Evolutionary conservation across 64 coral and sea anemone genomes (phyloP).

Genomic region (Astreopora myriophthalma): DNA sequence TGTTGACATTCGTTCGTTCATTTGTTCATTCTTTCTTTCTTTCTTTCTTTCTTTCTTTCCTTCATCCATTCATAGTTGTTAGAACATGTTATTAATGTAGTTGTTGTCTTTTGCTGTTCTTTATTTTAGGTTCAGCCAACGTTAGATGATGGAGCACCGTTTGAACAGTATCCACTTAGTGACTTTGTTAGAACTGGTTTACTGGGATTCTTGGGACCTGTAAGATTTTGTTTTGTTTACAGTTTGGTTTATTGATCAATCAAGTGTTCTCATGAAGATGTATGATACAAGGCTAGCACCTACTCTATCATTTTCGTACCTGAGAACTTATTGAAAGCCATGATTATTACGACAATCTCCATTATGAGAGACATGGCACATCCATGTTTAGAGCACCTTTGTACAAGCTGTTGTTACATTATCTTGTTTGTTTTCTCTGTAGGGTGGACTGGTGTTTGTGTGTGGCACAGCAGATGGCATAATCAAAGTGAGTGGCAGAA

Average conservation of each 20-base stretch:
- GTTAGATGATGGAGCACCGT: slow-evolving; percentile 84
- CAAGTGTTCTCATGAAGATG: too few relatives aligned
- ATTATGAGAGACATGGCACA: too few relatives aligned
- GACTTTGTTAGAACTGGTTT: slow-evolving; percentile 96
- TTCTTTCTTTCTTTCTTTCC: background rate
- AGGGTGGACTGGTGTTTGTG: slow-evolving; percentile 98
- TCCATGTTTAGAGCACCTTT: too few relatives aligned
- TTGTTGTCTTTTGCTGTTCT: background rate
- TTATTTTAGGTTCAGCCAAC: slow-evolving; percentile 86
- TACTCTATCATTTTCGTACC: too few relatives aligned
- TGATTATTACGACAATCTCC: too few relatives aligned
- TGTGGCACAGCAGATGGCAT: slow-evolving; percentile 98
- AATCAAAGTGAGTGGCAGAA: slow-evolving; percentile 88
- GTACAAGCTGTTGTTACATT: background rate
- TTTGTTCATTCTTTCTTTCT: too few relatives aligned
- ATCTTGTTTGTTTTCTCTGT: background rate
- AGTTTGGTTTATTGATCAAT: background rate
- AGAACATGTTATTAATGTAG: background rate
- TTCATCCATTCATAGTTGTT: background rate
- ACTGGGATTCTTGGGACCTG: slow-evolving; percentile 95
- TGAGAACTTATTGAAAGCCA: too few relatives aligned
- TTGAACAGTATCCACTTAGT: slow-evolving; percentile 83
- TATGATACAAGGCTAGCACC: too few relatives aligned
- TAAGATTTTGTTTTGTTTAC: slow-evolving; percentile 39
- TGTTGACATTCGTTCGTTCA: too few relatives aligned